Evolutionary conservation across 64 coral and sea anemone species (phyloP), one percentile per base, ranked within the genome.

Genomic region (Hydrozoanthus tunicans): DNA sequence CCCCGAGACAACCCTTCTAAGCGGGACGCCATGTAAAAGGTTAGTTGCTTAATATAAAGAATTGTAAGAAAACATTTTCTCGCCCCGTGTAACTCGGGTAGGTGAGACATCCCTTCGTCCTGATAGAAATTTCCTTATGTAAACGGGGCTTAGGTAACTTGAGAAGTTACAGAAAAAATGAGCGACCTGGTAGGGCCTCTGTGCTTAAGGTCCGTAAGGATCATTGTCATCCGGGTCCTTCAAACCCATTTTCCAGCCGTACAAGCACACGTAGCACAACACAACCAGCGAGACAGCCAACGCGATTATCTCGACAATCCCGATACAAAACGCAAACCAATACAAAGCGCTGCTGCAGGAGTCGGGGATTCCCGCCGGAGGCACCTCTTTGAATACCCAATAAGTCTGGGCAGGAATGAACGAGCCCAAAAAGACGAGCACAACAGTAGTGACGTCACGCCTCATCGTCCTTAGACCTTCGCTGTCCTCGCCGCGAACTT

Each of bases 321-420:
- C 83, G 13, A 88, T 43, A 60, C 54, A 55, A 58, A 88, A 88
- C 15, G 83, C 83, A 55, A 88, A 88, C 83, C 83, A 88, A 24
- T 88, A 88, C 67, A 88, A 59, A 13, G 53, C 74, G 9, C 56
- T 56, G 6, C 59, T 53, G 32, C 83, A 88, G 12, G 59, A 60
- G 23, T 64, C 6, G 12, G 79, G 24, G 8, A 17, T n/a, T 81
- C 79, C 20, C 20, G 20, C 23, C 53, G 53, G 83, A 5, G 68
- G 67, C 4, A 73, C 83, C 53, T 74, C 10, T 27, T 82, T 82
- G 23, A 88, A 88, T 20, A 88, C 83, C 83, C 83, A 88, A 56
- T 88, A 88, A 53, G 83, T 88, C 68, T 88, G 83, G 5, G 83
- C 83, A 5, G 83, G 83, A 4, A 75, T 88, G 68, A 88, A 88